Percentiles rank a stretch among this genome's conserved stretches.
Evolutionary conservation across 2,113 vertebrate genomes (phyloP).

Genomic region (Hemiprocne comata): DNA sequence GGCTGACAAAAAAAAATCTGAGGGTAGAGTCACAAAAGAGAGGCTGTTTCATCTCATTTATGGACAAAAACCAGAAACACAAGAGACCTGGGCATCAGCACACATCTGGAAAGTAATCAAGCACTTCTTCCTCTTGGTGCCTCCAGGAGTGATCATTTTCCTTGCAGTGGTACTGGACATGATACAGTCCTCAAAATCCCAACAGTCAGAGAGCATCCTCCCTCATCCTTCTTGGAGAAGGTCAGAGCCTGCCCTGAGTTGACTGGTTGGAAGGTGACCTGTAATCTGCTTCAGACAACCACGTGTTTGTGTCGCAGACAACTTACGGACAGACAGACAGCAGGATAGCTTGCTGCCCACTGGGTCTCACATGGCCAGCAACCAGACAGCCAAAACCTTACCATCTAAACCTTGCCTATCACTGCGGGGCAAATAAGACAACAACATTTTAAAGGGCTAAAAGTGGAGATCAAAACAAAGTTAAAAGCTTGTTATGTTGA

Average conservation of each 20-base stretch:
- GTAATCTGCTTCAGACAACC: accelerated
- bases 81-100: not conserved
- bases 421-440: not conserved
- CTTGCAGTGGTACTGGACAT: not conserved
- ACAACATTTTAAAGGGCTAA: not conserved
- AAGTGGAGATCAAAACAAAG: not conserved
- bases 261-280: not conserved
- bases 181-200: not conserved
- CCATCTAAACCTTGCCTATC: not conserved
- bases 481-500: not conserved
- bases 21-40: not conserved
- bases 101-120: accelerated
- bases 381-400: not conserved
- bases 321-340: not conserved
- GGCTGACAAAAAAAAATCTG: too few relatives aligned
- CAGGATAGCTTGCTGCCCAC: not conserved
- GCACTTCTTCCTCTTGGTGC: not conserved
- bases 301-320: not conserved
- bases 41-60: not conserved
- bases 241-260: not conserved
- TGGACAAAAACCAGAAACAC: not conserved
- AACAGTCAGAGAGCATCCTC: not conserved
- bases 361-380: not conserved
- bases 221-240: not conserved
- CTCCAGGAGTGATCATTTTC: not conserved